Percentiles rank a stretch among this genome's conserved stretches.
Conservation (phyloP, 2,797 vertebrate genomes). For the Xerus rutilus region DNA sequence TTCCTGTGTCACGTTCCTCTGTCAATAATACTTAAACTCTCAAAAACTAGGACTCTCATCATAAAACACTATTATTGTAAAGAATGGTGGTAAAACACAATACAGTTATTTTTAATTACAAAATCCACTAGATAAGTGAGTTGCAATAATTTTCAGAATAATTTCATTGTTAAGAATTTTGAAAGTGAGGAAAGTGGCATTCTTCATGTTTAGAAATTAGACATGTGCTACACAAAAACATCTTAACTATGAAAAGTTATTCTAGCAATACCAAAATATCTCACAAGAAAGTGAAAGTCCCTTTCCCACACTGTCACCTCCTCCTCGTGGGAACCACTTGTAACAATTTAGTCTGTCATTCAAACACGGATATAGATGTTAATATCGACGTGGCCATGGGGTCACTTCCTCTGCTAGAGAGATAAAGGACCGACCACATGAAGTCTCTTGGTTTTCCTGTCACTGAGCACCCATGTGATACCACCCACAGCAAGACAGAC, state of each 20-base stretch:
- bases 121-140: background rate
- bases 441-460: background rate
- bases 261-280: background rate
- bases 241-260: background rate
- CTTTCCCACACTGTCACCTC: background rate
- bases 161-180: background rate
- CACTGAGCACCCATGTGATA: background rate
- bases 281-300: background rate
- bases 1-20: background rate
- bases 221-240: background rate
- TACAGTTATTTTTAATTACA: background rate
- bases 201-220: background rate
- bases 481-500: background rate
- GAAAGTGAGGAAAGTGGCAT: background rate
- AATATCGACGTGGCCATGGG: background rate
- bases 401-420: background rate
- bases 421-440: background rate
- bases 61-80: background rate
- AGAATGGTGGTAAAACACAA: background rate
- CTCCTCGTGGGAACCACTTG: no score
- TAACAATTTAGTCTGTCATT: background rate
- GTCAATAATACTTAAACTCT: background rate
- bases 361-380: background rate
- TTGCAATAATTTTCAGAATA: background rate
- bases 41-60: background rate